Base-by-base conservation (phyloP, 2,797 vertebrate genomes). In the Gadopsis marmoratus region DNA sequence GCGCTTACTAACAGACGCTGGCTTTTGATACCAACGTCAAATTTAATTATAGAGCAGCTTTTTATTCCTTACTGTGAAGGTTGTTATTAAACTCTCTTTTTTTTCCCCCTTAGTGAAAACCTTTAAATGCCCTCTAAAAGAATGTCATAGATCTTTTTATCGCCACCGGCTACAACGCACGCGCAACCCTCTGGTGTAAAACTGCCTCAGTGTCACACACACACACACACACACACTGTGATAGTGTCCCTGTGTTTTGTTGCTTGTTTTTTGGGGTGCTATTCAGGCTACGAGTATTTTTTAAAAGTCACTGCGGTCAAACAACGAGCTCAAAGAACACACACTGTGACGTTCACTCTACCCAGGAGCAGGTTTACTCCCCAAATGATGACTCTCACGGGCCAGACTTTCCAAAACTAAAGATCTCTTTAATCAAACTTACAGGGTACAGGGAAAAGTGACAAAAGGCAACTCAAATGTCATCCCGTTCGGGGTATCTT, bases 21-120 rank as follows among this genome's bases (percentile, higher is more conserved):
- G n/a, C 21, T 53, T 61, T n/a, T 74, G 70, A 69, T 75, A 77
- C 83, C 66, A 72, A 83, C 78, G 80, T 81, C 83, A 73, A 60
- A 82, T 75, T 59, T 77, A 75, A 79, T 70, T 21, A 75, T 12
- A 56, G 43, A 64, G 7, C 63, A 41, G 51, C 31, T 5, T 64
- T 71, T 76, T 65, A 73, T 55, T 56, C 66, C 64, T 53, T 31
- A n/a, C 45, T 29, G n/a, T 47, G 47, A 64, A 79, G 66, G 53
- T 45, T 35, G 0, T 29, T 73, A 35, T 62, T 67, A 7, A 56
- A 70, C 31, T 33, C 54, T 35, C 58, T 64, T 41, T 21, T 26
- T 4, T n/a, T n/a, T n/a, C n/a, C n/a, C n/a, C 19, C 26, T 19
- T 7, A 4, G 0, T 69, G 7, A 71, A 71, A 79, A 75, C 55